Percentiles rank a stretch among this genome's conserved stretches.
Conservation (phyloP, 2,113 vertebrate genomes). For the Dasypus novemcinctus region DNA sequence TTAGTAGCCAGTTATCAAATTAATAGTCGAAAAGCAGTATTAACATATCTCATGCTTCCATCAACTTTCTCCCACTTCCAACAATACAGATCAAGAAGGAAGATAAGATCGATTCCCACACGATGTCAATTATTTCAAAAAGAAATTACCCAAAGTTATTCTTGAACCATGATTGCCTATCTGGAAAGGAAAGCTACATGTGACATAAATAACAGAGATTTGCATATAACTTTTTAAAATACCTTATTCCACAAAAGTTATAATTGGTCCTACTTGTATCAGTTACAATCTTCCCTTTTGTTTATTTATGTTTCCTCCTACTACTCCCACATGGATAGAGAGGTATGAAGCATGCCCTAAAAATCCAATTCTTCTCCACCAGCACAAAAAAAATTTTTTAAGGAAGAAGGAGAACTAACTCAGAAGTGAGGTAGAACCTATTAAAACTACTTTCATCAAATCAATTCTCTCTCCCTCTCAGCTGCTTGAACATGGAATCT, state of each 20-base stretch:
- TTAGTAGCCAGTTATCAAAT: neutral
- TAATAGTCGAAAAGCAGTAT: neutral
- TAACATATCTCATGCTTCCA: neutral
- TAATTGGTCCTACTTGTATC: neutral
- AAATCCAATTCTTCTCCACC: neutral
- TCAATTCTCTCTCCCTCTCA: neutral
- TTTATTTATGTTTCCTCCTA: conserved; percentile 26
- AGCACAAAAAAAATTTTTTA: neutral
- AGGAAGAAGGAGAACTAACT: neutral
- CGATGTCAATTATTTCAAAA: neutral
- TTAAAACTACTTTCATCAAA: neutral
- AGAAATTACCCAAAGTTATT: neutral
- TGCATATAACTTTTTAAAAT: neutral
- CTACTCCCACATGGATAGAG: neutral
- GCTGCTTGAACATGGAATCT: no score
- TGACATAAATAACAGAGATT: neutral
- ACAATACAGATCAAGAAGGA: neutral
- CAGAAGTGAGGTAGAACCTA: neutral
- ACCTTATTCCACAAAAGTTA: neutral
- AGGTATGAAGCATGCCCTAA: neutral
- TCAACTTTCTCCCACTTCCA: neutral
- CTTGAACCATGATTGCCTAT: neutral
- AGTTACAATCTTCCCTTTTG: neutral
- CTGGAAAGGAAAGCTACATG: neutral
- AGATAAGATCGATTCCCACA: neutral